A percentile compares a stretch with the other conserved stretches of the same genome.
These are phyloP conservation scores for Bacillus rossius DNA, from an alignment of 1,140 invertebrate genomes.

Conservation along the genomic window DNA sequence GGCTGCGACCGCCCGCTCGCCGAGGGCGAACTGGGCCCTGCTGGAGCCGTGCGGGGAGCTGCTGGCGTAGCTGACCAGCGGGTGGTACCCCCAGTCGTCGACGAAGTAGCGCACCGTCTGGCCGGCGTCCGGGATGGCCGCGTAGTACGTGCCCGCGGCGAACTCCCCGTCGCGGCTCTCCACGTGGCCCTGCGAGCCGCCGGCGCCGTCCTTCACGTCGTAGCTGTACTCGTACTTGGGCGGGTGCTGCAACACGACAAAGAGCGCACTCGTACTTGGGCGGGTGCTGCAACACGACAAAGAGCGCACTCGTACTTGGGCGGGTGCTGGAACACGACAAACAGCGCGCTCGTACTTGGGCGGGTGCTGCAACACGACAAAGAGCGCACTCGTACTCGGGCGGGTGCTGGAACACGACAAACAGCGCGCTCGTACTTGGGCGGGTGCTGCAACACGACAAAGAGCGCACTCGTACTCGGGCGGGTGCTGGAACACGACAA, in stretches of 20 bases:
- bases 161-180: constrained; percentile 47
- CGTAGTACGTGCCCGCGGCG: constrained; percentile 46
- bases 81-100: constrained; percentile 58
- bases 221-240: constrained; percentile 49
- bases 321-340: no score
- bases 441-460: no score
- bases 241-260: constrained; percentile 38
- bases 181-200: constrained; percentile 47
- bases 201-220: constrained; percentile 40
- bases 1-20: constrained; percentile 47
- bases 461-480: no score
- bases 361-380: no score
- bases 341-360: no score
- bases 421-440: no score
- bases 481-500: no score
- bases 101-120: constrained; percentile 53
- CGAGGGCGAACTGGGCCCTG: constrained; percentile 47
- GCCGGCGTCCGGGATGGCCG: constrained; percentile 24
- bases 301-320: no score
- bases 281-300: no score
- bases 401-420: no score
- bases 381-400: no score
- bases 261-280: neutral
- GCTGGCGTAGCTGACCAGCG: constrained; percentile 49
- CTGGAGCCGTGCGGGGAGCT: constrained; percentile 33